These are phyloP conservation scores for Alces alces DNA, from an alignment of 2,113 vertebrate genomes.

Conservation along the genomic window DNA sequence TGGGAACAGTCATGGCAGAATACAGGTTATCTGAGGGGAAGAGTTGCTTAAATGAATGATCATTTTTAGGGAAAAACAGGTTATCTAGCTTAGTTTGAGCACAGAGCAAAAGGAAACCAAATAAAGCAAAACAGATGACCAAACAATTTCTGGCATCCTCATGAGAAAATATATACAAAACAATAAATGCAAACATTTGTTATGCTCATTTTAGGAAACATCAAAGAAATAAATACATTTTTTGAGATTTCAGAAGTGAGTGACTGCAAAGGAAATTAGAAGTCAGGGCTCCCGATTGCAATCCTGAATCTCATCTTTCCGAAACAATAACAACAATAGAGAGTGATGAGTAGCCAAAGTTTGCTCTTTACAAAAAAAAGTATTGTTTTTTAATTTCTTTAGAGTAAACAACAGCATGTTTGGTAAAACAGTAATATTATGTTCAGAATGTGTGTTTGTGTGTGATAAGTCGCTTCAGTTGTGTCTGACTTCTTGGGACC, in stretches of 20 bases:
- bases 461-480: background rate
- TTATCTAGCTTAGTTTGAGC: background rate
- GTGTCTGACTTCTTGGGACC: background rate
- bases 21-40: background rate
- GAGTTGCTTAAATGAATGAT: background rate
- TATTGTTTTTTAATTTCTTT: background rate
- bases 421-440: background rate
- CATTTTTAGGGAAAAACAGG: fast-evolving
- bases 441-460: background rate
- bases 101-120: background rate
- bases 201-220: background rate
- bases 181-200: background rate
- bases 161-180: background rate
- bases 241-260: background rate
- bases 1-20: background rate
- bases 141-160: background rate
- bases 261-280: background rate
- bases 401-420: background rate
- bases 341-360: background rate
- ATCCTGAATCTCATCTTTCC: background rate
- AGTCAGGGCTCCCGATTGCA: background rate
- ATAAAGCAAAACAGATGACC: background rate
- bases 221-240: background rate
- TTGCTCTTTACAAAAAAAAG: background rate
- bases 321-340: background rate